phyloP scores from a whole-genome alignment of 2,113 vertebrate genomes.

The Lophura nycthemera region DNA sequence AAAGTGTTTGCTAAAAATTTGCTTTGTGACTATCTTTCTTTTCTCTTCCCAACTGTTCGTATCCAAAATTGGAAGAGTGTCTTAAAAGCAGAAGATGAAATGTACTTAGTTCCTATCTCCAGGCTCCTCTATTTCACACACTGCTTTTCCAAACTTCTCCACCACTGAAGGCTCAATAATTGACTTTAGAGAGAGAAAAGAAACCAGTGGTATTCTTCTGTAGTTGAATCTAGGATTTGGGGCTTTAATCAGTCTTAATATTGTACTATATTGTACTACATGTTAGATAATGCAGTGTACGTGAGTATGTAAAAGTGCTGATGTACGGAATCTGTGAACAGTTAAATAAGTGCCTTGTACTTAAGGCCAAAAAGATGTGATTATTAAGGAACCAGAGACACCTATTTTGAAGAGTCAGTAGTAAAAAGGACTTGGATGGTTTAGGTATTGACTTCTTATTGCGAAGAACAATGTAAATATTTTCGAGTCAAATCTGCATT shows the following conservation, averaged over 20 bases:
- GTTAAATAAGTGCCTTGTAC: not conserved
- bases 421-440: not conserved
- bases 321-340: not conserved
- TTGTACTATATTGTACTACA: not conserved
- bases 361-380: not conserved
- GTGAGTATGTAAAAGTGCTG: not conserved
- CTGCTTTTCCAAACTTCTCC: not conserved
- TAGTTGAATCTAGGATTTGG: not conserved
- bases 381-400: not conserved
- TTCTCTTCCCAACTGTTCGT: not conserved
- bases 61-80: not conserved
- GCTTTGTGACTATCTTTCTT: constrained; percentile 21
- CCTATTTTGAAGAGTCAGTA: not conserved
- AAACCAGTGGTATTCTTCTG: not conserved
- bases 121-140: not conserved
- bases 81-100: constrained; percentile 37
- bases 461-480: not conserved
- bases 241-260: not conserved
- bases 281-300: not conserved
- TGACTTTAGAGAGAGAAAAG: not conserved
- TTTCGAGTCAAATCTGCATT: not conserved
- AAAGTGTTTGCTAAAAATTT: constrained; percentile 34
- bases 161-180: not conserved
- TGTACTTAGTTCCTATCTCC: constrained; percentile 6
- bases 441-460: not conserved